A percentile compares a stretch with the other conserved stretches of the same genome.
Evolutionary conservation across 2,888 invertebrate genomes (phyloP).

Genomic region (Diachrysia chrysitis): DNA sequence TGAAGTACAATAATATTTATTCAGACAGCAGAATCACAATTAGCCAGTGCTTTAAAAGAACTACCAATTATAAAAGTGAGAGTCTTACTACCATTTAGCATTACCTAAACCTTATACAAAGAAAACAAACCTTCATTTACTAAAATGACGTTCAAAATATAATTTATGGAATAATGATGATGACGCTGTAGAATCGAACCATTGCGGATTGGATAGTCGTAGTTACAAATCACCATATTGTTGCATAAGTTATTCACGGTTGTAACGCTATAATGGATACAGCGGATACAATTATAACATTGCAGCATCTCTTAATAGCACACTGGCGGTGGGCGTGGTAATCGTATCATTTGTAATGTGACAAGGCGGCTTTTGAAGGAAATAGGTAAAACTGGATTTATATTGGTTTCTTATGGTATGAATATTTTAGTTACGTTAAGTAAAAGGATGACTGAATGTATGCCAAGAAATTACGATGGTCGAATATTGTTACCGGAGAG

Average conservation of each 20-base stretch:
- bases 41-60: not conserved
- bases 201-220: slow-evolving; percentile 21
- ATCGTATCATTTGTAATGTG: slow-evolving; percentile 20
- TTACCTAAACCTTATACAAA: slow-evolving; percentile 1
- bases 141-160: slow-evolving; percentile 3
- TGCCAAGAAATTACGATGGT: not conserved
- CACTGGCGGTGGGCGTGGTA: slow-evolving; percentile 23
- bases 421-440: too few relatives aligned
- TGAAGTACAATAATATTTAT: too few relatives aligned
- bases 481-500: too few relatives aligned
- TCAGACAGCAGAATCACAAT: not conserved
- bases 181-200: not conserved
- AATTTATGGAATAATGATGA: slow-evolving; percentile 29
- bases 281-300: slow-evolving; percentile 50
- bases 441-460: not conserved
- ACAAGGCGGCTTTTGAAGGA: not conserved
- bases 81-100: not conserved
- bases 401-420: not conserved
- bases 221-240: slow-evolving; percentile 43
- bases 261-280: slow-evolving; percentile 40
- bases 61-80: not conserved
- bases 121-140: slow-evolving; percentile 1
- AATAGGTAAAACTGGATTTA: not conserved
- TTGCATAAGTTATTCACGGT: slow-evolving; percentile 51
- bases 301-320: slow-evolving; percentile 29